A percentile compares a stretch with the other conserved stretches of the same genome.
These are phyloP conservation scores for Progne subis DNA, from an alignment of 2,113 vertebrate genomes.

Conservation along the genomic window DNA sequence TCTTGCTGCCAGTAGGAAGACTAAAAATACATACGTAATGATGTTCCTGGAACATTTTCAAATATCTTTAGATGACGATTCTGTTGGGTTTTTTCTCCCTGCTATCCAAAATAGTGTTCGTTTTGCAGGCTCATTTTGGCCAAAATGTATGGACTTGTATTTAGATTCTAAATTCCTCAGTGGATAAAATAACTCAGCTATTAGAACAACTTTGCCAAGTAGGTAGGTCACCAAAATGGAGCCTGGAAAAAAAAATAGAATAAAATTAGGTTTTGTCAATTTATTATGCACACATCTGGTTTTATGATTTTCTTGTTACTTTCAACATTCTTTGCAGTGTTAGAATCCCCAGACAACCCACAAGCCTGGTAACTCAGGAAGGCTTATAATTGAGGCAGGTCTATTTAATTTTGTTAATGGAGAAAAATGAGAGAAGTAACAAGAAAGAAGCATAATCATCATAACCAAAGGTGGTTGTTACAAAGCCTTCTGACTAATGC, in stretches of 20 bases:
- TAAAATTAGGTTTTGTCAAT: not conserved
- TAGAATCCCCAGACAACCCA: not conserved
- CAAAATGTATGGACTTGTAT: not conserved
- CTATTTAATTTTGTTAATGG: not conserved
- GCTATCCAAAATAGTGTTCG: conserved; percentile 41
- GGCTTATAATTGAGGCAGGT: not conserved
- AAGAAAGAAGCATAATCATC: not conserved
- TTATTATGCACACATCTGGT: conserved; percentile 37
- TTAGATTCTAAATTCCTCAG: not conserved
- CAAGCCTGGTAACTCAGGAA: conserved; percentile 25
- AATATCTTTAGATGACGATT: conserved; percentile 44
- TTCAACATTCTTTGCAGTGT: not conserved
- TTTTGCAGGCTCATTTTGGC: not conserved
- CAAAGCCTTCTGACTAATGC: not conserved
- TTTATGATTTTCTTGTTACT: conserved; percentile 16
- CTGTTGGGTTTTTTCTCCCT: not conserved
- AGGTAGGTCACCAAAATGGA: not conserved
- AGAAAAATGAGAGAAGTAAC: not conserved
- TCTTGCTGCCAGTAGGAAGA: conserved; percentile 52
- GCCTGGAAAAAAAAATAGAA: not conserved
- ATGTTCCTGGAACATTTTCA: conserved; percentile 61
- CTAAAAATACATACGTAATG: conserved; percentile 67
- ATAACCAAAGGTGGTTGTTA: not conserved
- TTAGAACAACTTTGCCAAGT: conserved; percentile 28
- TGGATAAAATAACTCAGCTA: not conserved